Percentiles rank a stretch among this genome's conserved stretches.
Conservation (phyloP, 2,888 invertebrate genomes). For the Macaria notata region DNA sequence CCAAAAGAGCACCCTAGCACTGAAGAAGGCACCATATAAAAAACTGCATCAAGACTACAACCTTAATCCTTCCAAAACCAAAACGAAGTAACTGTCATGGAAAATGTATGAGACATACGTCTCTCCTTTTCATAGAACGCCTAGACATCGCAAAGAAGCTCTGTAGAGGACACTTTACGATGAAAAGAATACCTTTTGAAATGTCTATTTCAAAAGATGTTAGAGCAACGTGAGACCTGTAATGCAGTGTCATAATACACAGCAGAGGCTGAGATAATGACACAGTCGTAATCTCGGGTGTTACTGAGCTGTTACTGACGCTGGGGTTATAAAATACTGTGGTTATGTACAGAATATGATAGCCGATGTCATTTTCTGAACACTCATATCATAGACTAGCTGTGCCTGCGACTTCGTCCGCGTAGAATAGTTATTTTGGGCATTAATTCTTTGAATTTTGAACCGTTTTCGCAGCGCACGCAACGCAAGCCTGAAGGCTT, state of each 20-base stretch:
- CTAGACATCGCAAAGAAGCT: conserved; percentile 5
- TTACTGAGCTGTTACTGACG: conserved; percentile 2
- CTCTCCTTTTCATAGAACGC: neutral
- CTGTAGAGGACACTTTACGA: conserved; percentile 17
- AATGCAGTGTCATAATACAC: conserved; percentile 15
- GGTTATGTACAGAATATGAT: neutral
- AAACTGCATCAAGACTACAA: conserved; percentile 6
- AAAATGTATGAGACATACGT: neutral
- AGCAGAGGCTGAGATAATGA: conserved; percentile 7
- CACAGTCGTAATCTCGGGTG: conserved; percentile 11
- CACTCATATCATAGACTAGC: no score
- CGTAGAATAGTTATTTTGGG: no score
- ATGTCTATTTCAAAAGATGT: conserved; percentile 18
- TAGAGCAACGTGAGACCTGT: conserved; percentile 14
- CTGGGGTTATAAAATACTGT: conserved; percentile 1
- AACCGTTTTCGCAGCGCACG: no score
- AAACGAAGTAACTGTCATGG: conserved; percentile 4
- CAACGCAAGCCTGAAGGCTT: no score
- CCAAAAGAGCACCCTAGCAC: conserved; percentile 9
- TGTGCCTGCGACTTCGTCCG: no score
- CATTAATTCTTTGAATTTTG: no score
- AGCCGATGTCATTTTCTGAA: neutral
- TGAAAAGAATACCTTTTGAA: conserved; percentile 19
- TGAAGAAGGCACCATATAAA: conserved; percentile 1
- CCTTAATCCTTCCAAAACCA: neutral